Evolutionary conservation across 2,113 vertebrate genomes (phyloP).

Genomic region (Martes martes): DNA sequence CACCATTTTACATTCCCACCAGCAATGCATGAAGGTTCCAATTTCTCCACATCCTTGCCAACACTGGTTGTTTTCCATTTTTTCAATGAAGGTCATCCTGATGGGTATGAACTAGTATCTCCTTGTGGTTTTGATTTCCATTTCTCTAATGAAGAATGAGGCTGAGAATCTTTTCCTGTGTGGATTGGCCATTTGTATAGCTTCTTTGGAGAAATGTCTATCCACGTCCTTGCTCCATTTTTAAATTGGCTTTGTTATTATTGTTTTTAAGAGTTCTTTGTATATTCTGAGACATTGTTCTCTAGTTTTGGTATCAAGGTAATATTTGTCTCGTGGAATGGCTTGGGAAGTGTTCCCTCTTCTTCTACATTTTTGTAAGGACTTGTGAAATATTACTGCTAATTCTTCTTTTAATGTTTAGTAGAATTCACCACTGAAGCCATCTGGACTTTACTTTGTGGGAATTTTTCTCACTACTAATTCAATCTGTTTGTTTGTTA

Average conservation of each 20-base stretch:
- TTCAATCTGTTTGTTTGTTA: background rate
- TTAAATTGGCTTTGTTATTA: background rate
- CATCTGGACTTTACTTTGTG: background rate
- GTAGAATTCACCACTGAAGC: background rate
- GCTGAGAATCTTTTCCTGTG: background rate
- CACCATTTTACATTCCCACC: background rate
- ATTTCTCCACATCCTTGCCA: background rate
- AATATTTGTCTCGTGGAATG: background rate
- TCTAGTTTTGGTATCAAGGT: background rate
- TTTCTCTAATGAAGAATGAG: background rate
- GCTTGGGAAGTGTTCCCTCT: background rate
- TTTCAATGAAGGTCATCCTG: background rate
- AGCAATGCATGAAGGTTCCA: background rate
- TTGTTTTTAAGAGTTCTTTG: background rate
- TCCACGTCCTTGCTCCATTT: background rate
- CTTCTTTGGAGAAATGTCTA: background rate
- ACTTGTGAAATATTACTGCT: background rate
- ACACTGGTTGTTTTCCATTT: background rate
- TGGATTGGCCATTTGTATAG: background rate
- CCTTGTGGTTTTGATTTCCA: background rate
- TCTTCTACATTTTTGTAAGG: background rate
- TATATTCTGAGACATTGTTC: background rate
- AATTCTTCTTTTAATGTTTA: background rate
- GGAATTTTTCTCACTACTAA: background rate
- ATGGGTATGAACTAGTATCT: background rate